Evolutionary conservation across 2,888 invertebrate species (phyloP).

Genomic region (Hirtodrosophila alboralis): DNA sequence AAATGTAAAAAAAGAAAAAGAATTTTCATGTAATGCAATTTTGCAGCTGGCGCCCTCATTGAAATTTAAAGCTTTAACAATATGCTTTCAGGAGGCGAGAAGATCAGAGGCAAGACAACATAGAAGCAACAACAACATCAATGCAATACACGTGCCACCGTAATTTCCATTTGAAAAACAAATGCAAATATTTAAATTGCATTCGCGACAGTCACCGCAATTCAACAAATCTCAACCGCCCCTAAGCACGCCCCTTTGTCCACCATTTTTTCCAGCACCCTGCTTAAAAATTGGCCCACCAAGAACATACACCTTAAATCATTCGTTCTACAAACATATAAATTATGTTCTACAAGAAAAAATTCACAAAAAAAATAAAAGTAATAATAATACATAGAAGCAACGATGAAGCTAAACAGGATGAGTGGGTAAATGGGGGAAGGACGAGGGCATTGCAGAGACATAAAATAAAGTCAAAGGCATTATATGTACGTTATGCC

Average conservation of each 20-base stretch:
- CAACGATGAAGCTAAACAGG: slow-evolving; percentile 5
- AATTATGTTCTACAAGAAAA: slow-evolving; percentile 78
- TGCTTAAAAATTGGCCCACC: slow-evolving; percentile 14
- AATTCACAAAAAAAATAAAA: slow-evolving; percentile 35
- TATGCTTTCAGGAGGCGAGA: slow-evolving; percentile 11
- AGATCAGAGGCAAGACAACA: slow-evolving; percentile 24
- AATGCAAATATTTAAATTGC: slow-evolving; percentile 81
- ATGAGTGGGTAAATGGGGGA: not conserved
- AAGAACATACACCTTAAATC: slow-evolving; percentile 71
- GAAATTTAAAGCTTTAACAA: slow-evolving; percentile 61
- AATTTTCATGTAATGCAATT: slow-evolving; percentile 74
- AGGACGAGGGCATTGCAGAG: not conserved
- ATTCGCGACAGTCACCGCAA: slow-evolving; percentile 72
- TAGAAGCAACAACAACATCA: slow-evolving; percentile 20
- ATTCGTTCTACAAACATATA: slow-evolving; percentile 79
- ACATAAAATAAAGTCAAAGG: slow-evolving; percentile 20
- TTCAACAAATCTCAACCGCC: slow-evolving; percentile 43
- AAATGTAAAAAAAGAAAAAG: slow-evolving; percentile 16
- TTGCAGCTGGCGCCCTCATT: slow-evolving; percentile 53
- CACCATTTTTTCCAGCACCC: not conserved
- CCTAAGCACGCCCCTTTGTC: not conserved
- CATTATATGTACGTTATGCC: slow-evolving; percentile 10
- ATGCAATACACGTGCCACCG: slow-evolving; percentile 61
- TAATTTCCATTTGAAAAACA: slow-evolving; percentile 65
- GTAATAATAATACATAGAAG: slow-evolving; percentile 36